Evolutionary conservation across 2,113 vertebrate species (phyloP).

Genomic region (Albula goreensis): DNA sequence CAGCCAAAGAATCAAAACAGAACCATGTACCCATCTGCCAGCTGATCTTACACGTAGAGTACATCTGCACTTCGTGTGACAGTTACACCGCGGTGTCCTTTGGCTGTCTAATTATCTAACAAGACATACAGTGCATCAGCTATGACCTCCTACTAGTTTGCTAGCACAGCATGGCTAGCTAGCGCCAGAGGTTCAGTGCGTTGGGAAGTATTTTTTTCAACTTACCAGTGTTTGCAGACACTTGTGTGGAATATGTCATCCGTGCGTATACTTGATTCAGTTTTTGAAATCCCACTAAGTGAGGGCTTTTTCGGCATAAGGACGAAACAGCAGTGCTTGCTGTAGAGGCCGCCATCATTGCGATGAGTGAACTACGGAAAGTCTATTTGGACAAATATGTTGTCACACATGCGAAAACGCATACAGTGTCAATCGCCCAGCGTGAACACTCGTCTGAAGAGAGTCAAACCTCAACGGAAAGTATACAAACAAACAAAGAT

Average conservation of each 20-base stretch:
- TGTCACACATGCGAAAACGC: background rate
- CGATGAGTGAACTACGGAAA: slow-evolving; percentile 37
- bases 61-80: background rate
- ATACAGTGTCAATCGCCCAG: too few relatives aligned
- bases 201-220: slow-evolving; percentile 46
- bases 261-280: slow-evolving; percentile 26
- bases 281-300: slow-evolving; percentile 25
- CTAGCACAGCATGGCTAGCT: background rate
- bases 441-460: too few relatives aligned
- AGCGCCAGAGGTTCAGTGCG: background rate
- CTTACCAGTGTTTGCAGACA: slow-evolving; percentile 11
- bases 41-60: background rate
- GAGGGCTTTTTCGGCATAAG: slow-evolving; percentile 51
- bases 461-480: too few relatives aligned
- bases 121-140: too few relatives aligned
- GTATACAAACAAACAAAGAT: background rate
- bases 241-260: slow-evolving; percentile 38
- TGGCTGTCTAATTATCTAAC: too few relatives aligned
- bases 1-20: background rate
- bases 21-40: too few relatives aligned
- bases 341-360: slow-evolving; percentile 59
- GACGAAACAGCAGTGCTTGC: slow-evolving; percentile 41
- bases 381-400: slow-evolving; percentile 18
- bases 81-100: too few relatives aligned
- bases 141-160: background rate